phyloP scores from a whole-genome alignment of 2,113 vertebrate genomes.

The Percina caprodes region DNA sequence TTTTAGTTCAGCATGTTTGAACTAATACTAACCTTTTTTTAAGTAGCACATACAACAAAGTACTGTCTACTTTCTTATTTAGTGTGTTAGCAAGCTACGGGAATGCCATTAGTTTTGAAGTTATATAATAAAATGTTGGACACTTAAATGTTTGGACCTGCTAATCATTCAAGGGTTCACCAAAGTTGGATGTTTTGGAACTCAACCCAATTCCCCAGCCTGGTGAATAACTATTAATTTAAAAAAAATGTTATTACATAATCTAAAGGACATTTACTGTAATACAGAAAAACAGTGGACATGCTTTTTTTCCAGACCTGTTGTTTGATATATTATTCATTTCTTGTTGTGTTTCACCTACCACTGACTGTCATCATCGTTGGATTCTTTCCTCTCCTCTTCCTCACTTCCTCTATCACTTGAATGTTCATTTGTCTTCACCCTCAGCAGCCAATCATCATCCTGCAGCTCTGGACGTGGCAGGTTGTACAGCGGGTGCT shows the following conservation, averaged over 20 bases:
- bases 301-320: not conserved
- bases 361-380: slow-evolving; percentile 72
- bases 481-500: slow-evolving; percentile 86
- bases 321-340: not conserved
- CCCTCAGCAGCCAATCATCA: slow-evolving; percentile 85
- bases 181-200: not conserved
- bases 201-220: not conserved
- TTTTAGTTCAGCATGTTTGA: too few species aligned
- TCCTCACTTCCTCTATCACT: slow-evolving; percentile 64
- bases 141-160: not conserved
- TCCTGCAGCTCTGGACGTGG: slow-evolving; percentile 73
- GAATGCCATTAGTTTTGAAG: not conserved
- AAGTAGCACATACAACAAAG: not conserved
- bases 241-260: not conserved
- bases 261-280: not conserved
- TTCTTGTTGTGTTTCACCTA: slow-evolving; percentile 45
- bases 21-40: not conserved
- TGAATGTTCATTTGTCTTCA: slow-evolving; percentile 71
- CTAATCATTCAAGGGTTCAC: not conserved
- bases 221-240: not conserved
- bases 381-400: slow-evolving; percentile 50
- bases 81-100: not conserved
- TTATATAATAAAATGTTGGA: not conserved
- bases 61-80: not conserved
- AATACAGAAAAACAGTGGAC: too few species aligned